Base-by-base conservation (phyloP, 2,888 invertebrate genomes). In the Lacanobia oleracea region DNA sequence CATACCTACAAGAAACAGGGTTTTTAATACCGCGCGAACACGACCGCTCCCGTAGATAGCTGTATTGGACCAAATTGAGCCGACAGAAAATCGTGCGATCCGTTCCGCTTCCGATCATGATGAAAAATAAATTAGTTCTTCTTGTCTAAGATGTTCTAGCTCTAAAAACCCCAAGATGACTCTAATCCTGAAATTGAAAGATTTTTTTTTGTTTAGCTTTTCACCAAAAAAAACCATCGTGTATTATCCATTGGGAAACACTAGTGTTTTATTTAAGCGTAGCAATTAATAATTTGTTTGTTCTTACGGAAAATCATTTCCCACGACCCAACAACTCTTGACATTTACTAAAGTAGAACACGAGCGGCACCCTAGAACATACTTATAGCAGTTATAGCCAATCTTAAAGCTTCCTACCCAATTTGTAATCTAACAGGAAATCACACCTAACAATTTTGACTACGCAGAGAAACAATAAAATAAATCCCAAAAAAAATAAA, bases 391-490 rank as follows among this genome's bases (percentile, higher is more conserved):
- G 37, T 50, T 27, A 27, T 10, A 45, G 0, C 21, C 23, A 37
- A 27, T 50, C 16, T 61, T 12, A 21, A 56, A 40, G 33, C 56
- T 48, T 16, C 40, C 53, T 62, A 62, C 51, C 54, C 18, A 50
- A 62, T 73, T 73, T 37, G 18, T 27, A 57, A 21, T 18, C 12
- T 18, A 43, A 61, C 61, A 72, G 66, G 72, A 78, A 75, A 61
- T 74, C 45, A 67, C 66, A 53, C 70, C 78, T 64, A 50, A 62
- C 72, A 84, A 81, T 73, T 78, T 71, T n/a, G 16, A 53, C 57
- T 69, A 72, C 61, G 54, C 43, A 61, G 45, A 72, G 18, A 68
- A 74, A 53, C 68, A 72, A 61, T 67, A 67, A 65, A 73, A 79
- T 57, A 67, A 75, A 67, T 53, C 54, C 37, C 1, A 62, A 63